These are phyloP conservation scores for Saxidomus purpurata DNA, from an alignment of 1,140 invertebrate species.

Conservation along the genomic window DNA sequence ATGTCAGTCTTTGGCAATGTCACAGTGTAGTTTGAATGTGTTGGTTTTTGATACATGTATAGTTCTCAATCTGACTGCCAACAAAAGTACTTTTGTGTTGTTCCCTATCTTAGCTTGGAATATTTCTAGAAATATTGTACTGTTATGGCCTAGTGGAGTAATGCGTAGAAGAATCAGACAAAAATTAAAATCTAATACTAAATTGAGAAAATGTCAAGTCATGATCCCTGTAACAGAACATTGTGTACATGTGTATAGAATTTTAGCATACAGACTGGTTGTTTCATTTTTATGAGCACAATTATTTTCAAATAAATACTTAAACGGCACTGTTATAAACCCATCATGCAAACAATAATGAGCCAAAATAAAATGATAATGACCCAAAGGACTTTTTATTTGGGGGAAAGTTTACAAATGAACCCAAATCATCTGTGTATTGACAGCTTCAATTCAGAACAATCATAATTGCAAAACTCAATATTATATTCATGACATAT, in stretches of 20 bases:
- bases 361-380: slow-evolving; percentile 16
- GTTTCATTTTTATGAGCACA: background rate
- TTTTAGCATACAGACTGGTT: background rate
- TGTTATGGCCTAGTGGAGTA: no score
- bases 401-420: background rate
- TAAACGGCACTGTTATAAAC: background rate
- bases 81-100: no score
- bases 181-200: no score
- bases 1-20: no score
- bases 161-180: no score
- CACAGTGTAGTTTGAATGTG: no score
- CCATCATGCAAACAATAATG: slow-evolving; percentile 4
- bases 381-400: background rate
- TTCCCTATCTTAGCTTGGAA: no score
- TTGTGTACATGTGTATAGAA: background rate
- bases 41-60: no score
- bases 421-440: background rate
- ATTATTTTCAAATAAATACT: slow-evolving; percentile 21
- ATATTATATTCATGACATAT: slow-evolving; percentile 3
- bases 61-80: no score
- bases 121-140: no score
- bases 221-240: background rate
- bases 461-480: background rate
- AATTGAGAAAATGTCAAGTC: background rate
- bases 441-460: background rate